Conservation (phyloP, 2,113 vertebrate species). For the Rhynchomys soricoides region DNA sequence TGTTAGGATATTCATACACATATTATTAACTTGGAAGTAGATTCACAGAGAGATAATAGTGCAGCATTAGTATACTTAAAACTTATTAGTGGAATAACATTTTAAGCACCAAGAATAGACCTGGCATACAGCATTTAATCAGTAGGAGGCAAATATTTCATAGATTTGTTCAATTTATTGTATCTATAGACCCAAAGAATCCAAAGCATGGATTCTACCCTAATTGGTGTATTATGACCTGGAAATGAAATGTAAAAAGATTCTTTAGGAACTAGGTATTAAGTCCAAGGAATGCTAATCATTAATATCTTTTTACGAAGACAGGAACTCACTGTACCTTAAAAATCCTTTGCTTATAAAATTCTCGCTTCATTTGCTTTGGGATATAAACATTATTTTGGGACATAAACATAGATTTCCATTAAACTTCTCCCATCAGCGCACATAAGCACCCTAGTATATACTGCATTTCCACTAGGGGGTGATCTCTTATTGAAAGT, state of each 20-base stretch:
- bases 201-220: neutral
- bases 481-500: constrained; percentile 75
- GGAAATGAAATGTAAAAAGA: constrained; percentile 15
- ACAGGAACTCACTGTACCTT: neutral
- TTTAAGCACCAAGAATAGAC: neutral
- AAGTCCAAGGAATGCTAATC: neutral
- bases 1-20: neutral
- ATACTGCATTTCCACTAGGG: constrained; percentile 69
- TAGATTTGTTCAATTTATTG: neutral
- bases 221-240: neutral
- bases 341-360: neutral
- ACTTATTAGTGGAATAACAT: neutral
- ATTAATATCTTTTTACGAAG: neutral
- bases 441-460: neutral
- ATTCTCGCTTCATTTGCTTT: neutral
- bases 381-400: neutral
- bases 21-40: neutral
- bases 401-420: neutral
- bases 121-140: neutral
- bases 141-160: constrained; percentile 6
- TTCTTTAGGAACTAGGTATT: neutral
- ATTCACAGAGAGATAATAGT: neutral
- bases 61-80: neutral
- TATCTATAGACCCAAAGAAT: neutral
- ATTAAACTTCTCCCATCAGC: neutral